A percentile compares a stretch with the other conserved stretches of the same genome.
Conservation (phyloP, 2,113 vertebrate genomes). For the Nothoprocta perdicaria region DNA sequence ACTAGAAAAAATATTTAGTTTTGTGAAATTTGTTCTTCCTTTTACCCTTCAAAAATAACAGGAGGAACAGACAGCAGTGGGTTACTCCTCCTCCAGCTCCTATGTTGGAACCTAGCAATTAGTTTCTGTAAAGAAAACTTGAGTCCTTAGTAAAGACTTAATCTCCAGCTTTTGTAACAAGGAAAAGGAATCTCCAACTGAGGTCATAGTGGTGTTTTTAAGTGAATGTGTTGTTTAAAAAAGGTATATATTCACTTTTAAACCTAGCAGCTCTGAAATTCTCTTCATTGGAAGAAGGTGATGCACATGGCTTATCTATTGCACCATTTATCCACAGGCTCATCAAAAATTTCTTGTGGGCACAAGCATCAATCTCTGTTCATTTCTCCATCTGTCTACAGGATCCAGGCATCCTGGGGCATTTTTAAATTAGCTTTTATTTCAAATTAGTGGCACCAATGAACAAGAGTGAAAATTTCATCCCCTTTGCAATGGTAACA, state of each 20-base stretch:
- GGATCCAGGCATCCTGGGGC: not conserved
- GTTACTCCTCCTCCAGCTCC: not conserved
- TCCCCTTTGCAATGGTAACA: not conserved
- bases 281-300: not conserved
- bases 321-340: not conserved
- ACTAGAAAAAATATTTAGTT: not conserved
- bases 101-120: fast-evolving
- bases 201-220: not conserved
- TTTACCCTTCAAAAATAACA: not conserved
- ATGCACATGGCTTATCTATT: not conserved
- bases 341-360: not conserved
- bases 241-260: not conserved
- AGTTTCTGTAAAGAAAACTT: not conserved
- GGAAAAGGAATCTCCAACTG: not conserved
- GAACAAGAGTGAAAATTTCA: not conserved
- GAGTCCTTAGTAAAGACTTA: not conserved
- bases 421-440: not conserved
- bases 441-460: not conserved
- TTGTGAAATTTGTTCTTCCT: not conserved
- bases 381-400: not conserved
- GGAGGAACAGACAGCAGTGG: not conserved
- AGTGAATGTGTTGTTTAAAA: fast-evolving
- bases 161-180: not conserved
- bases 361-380: not conserved
- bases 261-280: not conserved